phyloP scores from a whole-genome alignment of 1,140 invertebrate genomes.

The Sarcophaga peregrina region DNA sequence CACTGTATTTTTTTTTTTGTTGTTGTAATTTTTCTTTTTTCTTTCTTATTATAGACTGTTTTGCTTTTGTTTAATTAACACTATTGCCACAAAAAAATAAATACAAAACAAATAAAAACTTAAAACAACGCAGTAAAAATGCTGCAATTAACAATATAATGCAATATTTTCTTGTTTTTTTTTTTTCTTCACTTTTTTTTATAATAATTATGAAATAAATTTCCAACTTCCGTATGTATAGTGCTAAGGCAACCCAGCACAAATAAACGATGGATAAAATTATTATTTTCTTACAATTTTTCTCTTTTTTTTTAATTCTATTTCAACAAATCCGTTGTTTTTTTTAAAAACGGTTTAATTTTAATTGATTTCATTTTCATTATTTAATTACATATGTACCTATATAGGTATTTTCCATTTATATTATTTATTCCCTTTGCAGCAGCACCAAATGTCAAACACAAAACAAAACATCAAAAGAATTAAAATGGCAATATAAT shows the following conservation, averaged over 20 bases:
- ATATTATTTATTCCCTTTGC: not conserved
- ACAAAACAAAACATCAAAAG: constrained; percentile 6
- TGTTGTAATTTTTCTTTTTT: not conserved
- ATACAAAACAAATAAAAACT: not conserved
- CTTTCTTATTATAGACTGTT: not conserved
- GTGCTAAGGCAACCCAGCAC: not conserved
- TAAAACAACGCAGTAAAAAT: constrained; percentile 2
- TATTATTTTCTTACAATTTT: not conserved
- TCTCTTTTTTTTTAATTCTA: not conserved
- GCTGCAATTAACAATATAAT: constrained; percentile 22
- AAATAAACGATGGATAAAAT: not conserved
- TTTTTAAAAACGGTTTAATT: not conserved
- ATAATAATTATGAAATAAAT: not conserved
- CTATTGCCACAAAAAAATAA: not conserved
- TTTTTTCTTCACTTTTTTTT: not conserved
- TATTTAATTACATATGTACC: not conserved
- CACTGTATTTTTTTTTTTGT: not conserved
- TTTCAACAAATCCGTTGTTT: not conserved
- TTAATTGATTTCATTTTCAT: not conserved
- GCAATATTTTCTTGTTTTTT: not conserved
- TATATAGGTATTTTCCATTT: not conserved
- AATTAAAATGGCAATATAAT: not conserved
- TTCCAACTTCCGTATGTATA: not conserved
- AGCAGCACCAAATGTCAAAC: not conserved
- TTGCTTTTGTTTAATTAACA: constrained; percentile 7